Evolutionary conservation across 2,888 invertebrate genomes (phyloP), one percentile per base, ranked within the genome.

Genomic region (Odontocolon sp.): DNA sequence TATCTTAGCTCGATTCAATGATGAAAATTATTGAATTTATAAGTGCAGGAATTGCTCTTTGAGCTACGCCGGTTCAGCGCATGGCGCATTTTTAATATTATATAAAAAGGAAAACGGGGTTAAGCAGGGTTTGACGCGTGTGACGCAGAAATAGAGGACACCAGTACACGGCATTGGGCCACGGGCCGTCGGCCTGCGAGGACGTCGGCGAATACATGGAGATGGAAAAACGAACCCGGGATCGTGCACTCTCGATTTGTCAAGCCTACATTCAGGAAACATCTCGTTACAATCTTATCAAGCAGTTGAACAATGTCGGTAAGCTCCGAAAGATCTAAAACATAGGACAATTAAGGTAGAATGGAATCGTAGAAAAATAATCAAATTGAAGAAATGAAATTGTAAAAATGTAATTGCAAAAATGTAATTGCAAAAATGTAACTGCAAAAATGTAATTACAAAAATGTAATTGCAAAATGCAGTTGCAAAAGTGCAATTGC

Each of bases 261-360:
- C 92, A 93, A 84, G 92, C 92, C 82, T 93, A 94, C 88, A 90
- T 94, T 79, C 92, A 92, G 83, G 91, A 91, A 82, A 93, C 92
- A 45, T 92, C 93, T 78, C 92, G 97, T 83, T 98, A 97, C 88
- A 94, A 94, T 83, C 92, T 96, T 81, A 93, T 96, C 83, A 94
- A 95, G 61, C 96, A 96, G 86, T 92, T 98, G 80, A 94, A 95
- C 85, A 94, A 95, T 80, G 95, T 98, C 79, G 98, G 93, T 93
- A 87, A 83, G 89, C 80, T 11, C 2, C n/a, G 1, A n/a, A 54
- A 2, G 0, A 16, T 1, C 9, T 56, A 18, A 36, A 45, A 66
- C 57, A 3, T 26, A 2, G 23, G 2, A 38, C 16, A n/a, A 14
- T 9, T 57, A 4, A 11, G 23, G n/a, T 38, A 21, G 56, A 31